These are phyloP conservation scores for Cololabis saira DNA, from an alignment of 2,113 vertebrate species.

Conservation along the genomic window DNA sequence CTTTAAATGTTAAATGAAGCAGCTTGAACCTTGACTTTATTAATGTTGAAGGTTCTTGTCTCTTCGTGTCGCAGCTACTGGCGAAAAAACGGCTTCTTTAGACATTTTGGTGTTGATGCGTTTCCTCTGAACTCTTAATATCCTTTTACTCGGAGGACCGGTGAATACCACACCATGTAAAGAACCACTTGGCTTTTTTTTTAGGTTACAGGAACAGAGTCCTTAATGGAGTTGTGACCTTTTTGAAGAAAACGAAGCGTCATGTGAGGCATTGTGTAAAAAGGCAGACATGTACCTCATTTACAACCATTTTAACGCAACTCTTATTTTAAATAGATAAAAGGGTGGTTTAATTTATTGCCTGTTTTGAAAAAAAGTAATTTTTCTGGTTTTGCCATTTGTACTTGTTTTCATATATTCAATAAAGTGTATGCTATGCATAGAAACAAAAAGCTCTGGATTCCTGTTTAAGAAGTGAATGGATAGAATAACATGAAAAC, in stretches of 20 bases:
- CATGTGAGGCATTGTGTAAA: neutral
- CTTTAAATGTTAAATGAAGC: constrained; percentile 8
- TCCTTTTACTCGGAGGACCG: neutral
- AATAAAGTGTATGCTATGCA: constrained; percentile 57
- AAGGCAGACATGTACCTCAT: neutral
- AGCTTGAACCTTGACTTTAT: constrained; percentile 1
- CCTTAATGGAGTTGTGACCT: neutral
- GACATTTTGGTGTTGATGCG: neutral
- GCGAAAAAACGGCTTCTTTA: neutral
- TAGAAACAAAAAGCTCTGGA: constrained; percentile 3
- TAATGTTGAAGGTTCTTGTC: too few species aligned
- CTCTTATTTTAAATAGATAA: constrained; percentile 12
- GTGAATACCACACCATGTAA: neutral
- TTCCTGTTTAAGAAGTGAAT: neutral
- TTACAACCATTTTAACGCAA: neutral
- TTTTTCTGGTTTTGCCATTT: constrained; percentile 31
- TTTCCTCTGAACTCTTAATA: neutral
- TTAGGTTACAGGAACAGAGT: neutral
- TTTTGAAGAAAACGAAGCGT: neutral
- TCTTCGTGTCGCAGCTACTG: neutral
- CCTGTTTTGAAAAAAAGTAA: constrained; percentile 16
- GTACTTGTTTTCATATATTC: constrained; percentile 49
- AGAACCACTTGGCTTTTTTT: neutral
- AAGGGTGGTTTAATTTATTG: constrained; percentile 48
- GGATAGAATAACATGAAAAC: too few species aligned